These are phyloP conservation scores for Probosciger aterrimus DNA, from an alignment of 2,113 vertebrate species.

Conservation along the genomic window DNA sequence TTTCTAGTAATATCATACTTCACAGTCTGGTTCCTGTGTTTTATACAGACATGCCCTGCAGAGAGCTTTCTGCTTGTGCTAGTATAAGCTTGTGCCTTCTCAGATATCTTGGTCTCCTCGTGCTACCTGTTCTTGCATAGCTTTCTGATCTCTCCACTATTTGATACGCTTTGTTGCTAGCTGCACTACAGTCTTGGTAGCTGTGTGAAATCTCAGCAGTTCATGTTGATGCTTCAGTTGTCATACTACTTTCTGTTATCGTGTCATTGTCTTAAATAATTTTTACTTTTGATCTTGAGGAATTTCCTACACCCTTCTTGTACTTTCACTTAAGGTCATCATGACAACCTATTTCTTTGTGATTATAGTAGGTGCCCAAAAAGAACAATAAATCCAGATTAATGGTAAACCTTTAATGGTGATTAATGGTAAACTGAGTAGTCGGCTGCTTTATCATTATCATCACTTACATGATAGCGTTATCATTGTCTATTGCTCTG, in stretches of 20 bases:
- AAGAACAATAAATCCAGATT: not conserved
- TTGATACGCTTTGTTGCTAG: not conserved
- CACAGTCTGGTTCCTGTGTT: not conserved
- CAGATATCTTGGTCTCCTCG: not conserved
- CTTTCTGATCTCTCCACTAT: not conserved
- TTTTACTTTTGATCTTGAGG: not conserved
- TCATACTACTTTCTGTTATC: not conserved
- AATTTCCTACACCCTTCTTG: not conserved
- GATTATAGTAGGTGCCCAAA: not conserved
- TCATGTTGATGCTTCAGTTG: not conserved
- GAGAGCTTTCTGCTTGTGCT: not conserved
- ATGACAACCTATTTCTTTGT: not conserved
- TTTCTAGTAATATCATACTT: constrained; percentile 52
- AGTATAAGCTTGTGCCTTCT: not conserved
- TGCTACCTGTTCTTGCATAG: not conserved
- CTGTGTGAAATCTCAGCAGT: not conserved
- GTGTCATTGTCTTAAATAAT: not conserved
- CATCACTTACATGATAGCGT: not conserved
- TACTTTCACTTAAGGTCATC: not conserved
- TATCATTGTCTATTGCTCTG: not conserved
- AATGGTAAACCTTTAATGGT: not conserved
- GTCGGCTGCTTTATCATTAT: not conserved
- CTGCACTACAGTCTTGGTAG: not conserved
- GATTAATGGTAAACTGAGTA: not conserved
- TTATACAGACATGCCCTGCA: not conserved